phyloP scores from a whole-genome alignment of 2,888 invertebrate genomes.

The Thyatira batis region DNA sequence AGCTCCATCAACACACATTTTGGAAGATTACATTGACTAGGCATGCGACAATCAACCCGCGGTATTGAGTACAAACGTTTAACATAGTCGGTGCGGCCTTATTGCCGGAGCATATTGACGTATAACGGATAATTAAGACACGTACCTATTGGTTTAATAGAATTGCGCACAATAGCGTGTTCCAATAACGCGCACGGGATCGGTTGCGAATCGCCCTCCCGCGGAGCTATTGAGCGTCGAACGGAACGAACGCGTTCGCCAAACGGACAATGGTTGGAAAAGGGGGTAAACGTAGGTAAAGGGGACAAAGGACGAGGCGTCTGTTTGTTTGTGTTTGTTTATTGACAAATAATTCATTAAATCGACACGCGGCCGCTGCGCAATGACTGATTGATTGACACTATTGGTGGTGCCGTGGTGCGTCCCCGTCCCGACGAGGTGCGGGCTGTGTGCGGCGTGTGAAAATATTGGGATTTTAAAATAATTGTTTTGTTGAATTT shows the following conservation, averaged over 20 bases:
- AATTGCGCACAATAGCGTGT: neutral
- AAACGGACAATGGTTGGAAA: neutral
- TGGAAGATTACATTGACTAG: too few species aligned
- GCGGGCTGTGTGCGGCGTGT: neutral
- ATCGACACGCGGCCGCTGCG: conserved; percentile 59
- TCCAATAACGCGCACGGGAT: neutral
- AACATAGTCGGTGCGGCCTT: neutral
- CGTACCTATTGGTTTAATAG: neutral
- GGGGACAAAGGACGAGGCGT: neutral
- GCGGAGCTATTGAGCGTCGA: neutral
- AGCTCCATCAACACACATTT: too few species aligned
- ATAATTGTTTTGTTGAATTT: too few species aligned
- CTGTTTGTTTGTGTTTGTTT: conserved; percentile 37
- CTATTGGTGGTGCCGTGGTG: conserved; percentile 13
- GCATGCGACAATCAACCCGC: too few species aligned
- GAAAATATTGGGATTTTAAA: too few species aligned
- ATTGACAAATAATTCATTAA: conserved; percentile 60
- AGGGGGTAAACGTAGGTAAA: neutral
- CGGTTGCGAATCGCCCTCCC: neutral
- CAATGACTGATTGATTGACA: conserved; percentile 48
- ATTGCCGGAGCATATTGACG: conserved; percentile 22
- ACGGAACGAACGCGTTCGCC: neutral
- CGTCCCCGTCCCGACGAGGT: too few species aligned
- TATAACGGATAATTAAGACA: conserved; percentile 31
- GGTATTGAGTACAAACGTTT: neutral